These are phyloP conservation scores for Bombus confusus DNA, from an alignment of 1,140 invertebrate genomes.

Conservation along the genomic window DNA sequence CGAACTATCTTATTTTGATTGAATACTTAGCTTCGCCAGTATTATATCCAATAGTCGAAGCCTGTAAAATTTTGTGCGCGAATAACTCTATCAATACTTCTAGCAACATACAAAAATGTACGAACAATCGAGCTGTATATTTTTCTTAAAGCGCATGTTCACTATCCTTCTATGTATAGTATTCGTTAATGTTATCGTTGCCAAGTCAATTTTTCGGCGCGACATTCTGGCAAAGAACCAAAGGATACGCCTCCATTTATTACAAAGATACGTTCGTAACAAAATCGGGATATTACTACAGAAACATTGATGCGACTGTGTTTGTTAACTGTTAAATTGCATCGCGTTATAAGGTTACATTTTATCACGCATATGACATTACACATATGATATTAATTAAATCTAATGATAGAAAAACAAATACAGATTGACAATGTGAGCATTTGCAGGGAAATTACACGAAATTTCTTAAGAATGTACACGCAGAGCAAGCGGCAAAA, in stretches of 20 bases:
- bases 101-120: not conserved
- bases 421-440: not conserved
- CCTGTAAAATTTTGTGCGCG: not conserved
- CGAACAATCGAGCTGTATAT: not conserved
- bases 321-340: not conserved
- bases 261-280: not conserved
- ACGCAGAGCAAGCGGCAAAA: conserved; percentile 95
- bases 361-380: not conserved
- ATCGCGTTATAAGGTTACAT: not conserved
- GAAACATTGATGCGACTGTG: not conserved
- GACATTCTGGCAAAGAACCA: not conserved
- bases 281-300: not conserved
- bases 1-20: not conserved
- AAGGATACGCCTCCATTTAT: not conserved
- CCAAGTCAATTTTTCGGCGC: not conserved
- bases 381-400: not conserved
- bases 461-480: conserved; percentile 95
- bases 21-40: not conserved
- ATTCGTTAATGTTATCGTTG: not conserved
- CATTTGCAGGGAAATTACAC: conserved; percentile 91
- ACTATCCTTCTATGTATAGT: not conserved
- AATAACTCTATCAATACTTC: not conserved
- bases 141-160: not conserved
- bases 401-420: not conserved
- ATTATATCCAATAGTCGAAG: not conserved